Evolutionary conservation across 1,140 invertebrate genomes (phyloP).

Genomic region (Bombus breviceps): DNA sequence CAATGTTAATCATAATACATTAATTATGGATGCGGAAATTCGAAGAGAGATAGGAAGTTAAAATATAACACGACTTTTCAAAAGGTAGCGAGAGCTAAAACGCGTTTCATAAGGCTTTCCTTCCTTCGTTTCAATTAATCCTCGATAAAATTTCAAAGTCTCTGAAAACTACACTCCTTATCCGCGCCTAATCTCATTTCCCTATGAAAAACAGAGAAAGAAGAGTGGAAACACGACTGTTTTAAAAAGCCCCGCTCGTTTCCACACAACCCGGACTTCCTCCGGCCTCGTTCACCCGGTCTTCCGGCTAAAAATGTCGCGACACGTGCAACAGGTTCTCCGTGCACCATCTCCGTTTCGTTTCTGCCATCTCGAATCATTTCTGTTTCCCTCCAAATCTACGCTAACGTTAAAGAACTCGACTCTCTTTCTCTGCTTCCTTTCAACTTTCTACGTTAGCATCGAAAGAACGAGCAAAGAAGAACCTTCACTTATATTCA

Average conservation of each 20-base stretch:
- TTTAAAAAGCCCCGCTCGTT: conserved; percentile 6
- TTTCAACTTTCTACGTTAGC: neutral
- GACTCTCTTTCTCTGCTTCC: neutral
- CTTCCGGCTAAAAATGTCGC: conserved; percentile 54
- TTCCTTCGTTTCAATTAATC: neutral
- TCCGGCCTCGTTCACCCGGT: conserved; percentile 45
- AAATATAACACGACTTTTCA: neutral
- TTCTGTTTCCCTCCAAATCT: neutral
- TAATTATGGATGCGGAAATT: neutral
- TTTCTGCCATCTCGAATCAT: neutral
- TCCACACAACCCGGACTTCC: conserved; percentile 2
- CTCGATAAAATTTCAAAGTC: neutral
- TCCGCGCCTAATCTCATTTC: neutral
- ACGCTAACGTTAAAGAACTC: neutral
- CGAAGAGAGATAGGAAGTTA: neutral
- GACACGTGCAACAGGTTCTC: conserved; percentile 58
- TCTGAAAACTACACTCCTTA: neutral
- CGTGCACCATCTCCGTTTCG: neutral
- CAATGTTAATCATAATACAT: neutral
- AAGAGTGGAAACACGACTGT: neutral
- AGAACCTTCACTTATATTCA: neutral
- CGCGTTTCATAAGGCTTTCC: neutral
- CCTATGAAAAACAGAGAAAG: neutral
- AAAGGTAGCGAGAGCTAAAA: neutral
- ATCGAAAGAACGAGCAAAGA: neutral